phyloP scores from a whole-genome alignment of 2,797 vertebrate species.

The Rhadinocentrus ornatus region DNA sequence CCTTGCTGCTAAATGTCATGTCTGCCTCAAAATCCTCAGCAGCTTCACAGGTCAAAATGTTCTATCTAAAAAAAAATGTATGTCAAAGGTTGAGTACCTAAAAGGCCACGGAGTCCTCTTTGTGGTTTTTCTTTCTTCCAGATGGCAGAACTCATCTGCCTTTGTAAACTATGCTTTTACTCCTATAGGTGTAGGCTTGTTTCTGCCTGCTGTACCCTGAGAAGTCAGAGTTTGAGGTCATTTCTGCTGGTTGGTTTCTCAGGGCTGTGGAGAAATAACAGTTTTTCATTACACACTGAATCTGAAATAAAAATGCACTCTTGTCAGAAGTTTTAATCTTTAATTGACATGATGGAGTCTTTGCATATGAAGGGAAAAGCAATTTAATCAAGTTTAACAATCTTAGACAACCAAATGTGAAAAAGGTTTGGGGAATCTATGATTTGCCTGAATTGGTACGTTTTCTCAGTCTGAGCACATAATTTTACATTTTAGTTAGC shows the following conservation, averaged over 20 bases:
- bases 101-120: slow-evolving; percentile 30
- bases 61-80: slow-evolving; percentile 22
- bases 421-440: slow-evolving; percentile 55
- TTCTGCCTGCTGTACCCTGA: slow-evolving; percentile 23
- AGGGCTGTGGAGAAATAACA: slow-evolving; percentile 39
- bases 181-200: slow-evolving; percentile 26
- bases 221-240: slow-evolving; percentile 25
- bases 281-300: slow-evolving; percentile 26
- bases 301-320: slow-evolving; percentile 26
- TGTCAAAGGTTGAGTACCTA: slow-evolving; percentile 25
- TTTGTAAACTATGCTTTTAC: slow-evolving; percentile 28
- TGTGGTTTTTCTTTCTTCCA: slow-evolving; percentile 31
- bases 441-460: slow-evolving; percentile 60
- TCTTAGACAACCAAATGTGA: slow-evolving; percentile 67
- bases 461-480: slow-evolving; percentile 81
- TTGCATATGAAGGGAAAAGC: slow-evolving; percentile 44
- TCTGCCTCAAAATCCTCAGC: slow-evolving; percentile 30
- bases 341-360: slow-evolving; percentile 54
- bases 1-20: slow-evolving; percentile 46
- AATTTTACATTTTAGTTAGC: slow-evolving; percentile 81
- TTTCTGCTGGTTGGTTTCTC: slow-evolving; percentile 46
- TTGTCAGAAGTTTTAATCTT: slow-evolving; percentile 37
- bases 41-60: slow-evolving; percentile 30
- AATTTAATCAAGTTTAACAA: slow-evolving; percentile 56
- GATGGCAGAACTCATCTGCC: slow-evolving; percentile 32